Evolutionary conservation across 2,113 vertebrate species (phyloP).

Genomic region (Sturnus vulgaris): DNA sequence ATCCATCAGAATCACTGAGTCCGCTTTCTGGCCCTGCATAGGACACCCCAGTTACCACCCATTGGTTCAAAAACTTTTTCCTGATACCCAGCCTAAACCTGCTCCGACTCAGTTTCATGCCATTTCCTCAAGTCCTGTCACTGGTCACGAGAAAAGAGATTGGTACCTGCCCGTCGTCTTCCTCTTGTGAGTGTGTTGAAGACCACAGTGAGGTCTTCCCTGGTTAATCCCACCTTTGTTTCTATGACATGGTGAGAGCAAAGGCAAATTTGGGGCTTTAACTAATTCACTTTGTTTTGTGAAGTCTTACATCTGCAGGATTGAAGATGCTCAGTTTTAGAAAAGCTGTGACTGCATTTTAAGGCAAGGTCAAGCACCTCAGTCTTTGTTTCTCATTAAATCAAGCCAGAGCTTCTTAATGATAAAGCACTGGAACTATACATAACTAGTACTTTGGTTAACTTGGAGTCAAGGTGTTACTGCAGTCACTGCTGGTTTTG

Average conservation of each 20-base stretch:
- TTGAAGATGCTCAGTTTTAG: background rate
- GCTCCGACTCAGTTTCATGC: background rate
- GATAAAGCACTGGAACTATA: background rate
- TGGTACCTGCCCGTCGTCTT: background rate
- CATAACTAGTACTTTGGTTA: background rate
- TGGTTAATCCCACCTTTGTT: background rate
- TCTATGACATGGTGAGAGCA: background rate
- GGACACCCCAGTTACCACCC: background rate
- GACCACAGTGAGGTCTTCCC: background rate
- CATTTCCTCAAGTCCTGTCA: background rate
- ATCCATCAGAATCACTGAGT: background rate
- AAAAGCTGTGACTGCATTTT: background rate
- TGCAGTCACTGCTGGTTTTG: background rate
- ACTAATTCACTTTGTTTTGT: fast-evolving
- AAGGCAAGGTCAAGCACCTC: background rate
- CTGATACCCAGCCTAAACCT: background rate
- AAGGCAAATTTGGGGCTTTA: background rate
- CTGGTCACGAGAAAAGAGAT: background rate
- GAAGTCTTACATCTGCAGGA: background rate
- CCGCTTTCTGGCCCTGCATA: background rate
- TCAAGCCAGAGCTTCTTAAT: background rate
- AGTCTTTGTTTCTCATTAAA: background rate
- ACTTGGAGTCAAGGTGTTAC: background rate
- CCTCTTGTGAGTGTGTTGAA: background rate
- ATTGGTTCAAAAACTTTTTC: background rate